These are phyloP conservation scores for Chrysopa pallens DNA, from an alignment of 1,140 invertebrate genomes.

Conservation along the genomic window DNA sequence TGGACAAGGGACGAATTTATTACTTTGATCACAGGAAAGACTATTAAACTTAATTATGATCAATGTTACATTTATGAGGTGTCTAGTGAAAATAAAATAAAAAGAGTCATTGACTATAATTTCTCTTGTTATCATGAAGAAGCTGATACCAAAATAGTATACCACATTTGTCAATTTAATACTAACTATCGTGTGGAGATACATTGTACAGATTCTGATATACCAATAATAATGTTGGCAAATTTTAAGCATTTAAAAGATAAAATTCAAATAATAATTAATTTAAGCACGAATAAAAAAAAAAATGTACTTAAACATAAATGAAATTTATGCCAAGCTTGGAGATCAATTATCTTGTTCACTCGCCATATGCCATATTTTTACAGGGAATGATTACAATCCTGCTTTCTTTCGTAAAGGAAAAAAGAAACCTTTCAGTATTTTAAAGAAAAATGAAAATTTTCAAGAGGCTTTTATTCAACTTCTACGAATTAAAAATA, in stretches of 20 bases:
- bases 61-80: constrained; percentile 8
- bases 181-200: constrained; percentile 7
- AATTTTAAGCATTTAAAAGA: constrained; percentile 7
- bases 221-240: constrained; percentile 10
- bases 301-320: constrained; percentile 7
- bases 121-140: constrained; percentile 9
- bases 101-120: constrained; percentile 7
- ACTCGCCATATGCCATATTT: constrained; percentile 9
- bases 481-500: too few relatives aligned
- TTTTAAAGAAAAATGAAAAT: too few relatives aligned
- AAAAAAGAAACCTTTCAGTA: too few relatives aligned
- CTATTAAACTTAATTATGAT: constrained; percentile 10
- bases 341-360: constrained; percentile 8
- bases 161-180: constrained; percentile 8
- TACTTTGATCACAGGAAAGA: constrained; percentile 3
- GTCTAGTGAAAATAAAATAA: constrained; percentile 4
- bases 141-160: constrained; percentile 8
- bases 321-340: constrained; percentile 7
- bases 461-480: too few relatives aligned
- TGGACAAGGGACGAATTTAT: constrained; percentile 8
- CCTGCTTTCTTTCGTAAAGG: too few relatives aligned
- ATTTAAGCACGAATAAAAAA: constrained; percentile 7
- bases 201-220: constrained; percentile 10
- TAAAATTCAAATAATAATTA: constrained; percentile 6
- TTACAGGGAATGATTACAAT: constrained; percentile 2